phyloP scores from a whole-genome alignment of 2,113 vertebrate genomes.

The Caranx ignobilis region DNA sequence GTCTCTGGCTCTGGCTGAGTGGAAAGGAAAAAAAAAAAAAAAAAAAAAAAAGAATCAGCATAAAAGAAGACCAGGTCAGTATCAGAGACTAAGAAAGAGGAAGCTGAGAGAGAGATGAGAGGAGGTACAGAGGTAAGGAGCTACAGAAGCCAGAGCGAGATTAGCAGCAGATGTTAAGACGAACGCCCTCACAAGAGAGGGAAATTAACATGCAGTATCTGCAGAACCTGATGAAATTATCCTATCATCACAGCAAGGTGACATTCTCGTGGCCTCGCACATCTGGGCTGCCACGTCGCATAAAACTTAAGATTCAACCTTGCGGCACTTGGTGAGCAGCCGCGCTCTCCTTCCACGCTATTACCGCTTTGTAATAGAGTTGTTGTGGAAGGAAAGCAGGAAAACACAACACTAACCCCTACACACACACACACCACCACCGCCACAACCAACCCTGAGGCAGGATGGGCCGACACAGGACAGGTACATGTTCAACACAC shows the following conservation, averaged over 20 bases:
- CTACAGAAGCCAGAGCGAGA: constrained; percentile 40
- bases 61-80: constrained; percentile 46
- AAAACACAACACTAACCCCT: constrained; percentile 27
- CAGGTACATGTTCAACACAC: constrained; percentile 25
- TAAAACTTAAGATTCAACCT: constrained; percentile 62
- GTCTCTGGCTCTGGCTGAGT: constrained; percentile 21
- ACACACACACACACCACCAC: too few species aligned
- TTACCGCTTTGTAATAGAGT: constrained; percentile 38
- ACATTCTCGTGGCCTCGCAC: constrained; percentile 67
- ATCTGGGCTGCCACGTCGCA: constrained; percentile 68
- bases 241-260: constrained; percentile 73
- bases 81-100: constrained; percentile 30
- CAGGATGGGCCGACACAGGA: constrained; percentile 17
- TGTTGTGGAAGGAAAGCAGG: constrained; percentile 29
- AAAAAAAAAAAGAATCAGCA: constrained; percentile 45
- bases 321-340: constrained; percentile 30
- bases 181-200: constrained; percentile 38
- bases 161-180: constrained; percentile 63
- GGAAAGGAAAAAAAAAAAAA: constrained; percentile 41
- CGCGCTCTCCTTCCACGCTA: constrained; percentile 7
- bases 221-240: constrained; percentile 71
- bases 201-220: constrained; percentile 59
- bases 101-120: constrained; percentile 34
- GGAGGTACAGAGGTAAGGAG: constrained; percentile 15
- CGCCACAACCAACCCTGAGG: background rate